phyloP scores from a whole-genome alignment of 2,888 invertebrate genomes.

The Gastracanthus pulcherrimus region DNA sequence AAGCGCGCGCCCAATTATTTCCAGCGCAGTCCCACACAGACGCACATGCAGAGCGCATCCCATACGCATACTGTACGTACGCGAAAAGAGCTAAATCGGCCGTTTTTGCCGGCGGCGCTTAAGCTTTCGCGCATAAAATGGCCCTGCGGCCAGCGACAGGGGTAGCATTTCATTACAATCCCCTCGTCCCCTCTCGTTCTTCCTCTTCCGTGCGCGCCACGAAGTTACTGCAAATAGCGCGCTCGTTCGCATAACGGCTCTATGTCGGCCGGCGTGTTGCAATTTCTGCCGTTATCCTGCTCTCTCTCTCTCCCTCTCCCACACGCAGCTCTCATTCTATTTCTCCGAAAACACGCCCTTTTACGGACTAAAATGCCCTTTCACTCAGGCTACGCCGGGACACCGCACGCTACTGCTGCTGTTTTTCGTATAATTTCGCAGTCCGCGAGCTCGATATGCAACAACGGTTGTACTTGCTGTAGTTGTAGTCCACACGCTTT shows the following conservation, averaged over 20 bases:
- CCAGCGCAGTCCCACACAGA: too few species aligned
- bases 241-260: constrained; percentile 23
- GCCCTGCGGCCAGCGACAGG: not conserved
- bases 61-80: not conserved
- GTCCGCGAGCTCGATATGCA: not conserved
- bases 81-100: constrained; percentile 42
- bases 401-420: not conserved
- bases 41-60: too few species aligned
- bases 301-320: not conserved
- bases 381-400: not conserved
- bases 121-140: constrained; percentile 10
- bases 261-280: constrained; percentile 20
- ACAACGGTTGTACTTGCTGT: not conserved
- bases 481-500: too few species aligned
- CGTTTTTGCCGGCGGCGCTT: constrained; percentile 17
- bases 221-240: constrained; percentile 44
- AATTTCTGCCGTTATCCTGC: constrained; percentile 12
- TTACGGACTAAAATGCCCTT: not conserved
- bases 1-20: constrained; percentile 41
- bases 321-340: too few species aligned
- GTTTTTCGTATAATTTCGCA: constrained; percentile 29
- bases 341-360: constrained; percentile 25
- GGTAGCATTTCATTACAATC: constrained; percentile 42
- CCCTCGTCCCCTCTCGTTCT: not conserved
- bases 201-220: not conserved